A percentile compares a stretch with the other conserved stretches of the same genome.
Conservation (phyloP, 2,888 invertebrate species). For the Camptogramma bilineatum region DNA sequence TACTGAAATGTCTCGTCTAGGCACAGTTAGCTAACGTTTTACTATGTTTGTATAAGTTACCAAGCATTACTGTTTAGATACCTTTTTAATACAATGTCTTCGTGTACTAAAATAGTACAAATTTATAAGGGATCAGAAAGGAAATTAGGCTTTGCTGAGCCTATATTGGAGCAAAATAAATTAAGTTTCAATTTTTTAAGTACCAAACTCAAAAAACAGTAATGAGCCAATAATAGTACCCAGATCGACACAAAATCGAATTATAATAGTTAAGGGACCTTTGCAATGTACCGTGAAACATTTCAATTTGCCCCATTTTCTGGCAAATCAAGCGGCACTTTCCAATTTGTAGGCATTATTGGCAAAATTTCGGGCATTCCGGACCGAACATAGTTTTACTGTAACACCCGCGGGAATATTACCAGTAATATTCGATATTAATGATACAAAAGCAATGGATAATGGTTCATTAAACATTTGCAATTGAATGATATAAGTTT, state of each 20-base stretch:
- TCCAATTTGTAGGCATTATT: slow-evolving; percentile 70
- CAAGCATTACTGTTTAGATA: neutral
- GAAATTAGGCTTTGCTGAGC: neutral
- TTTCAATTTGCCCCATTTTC: slow-evolving; percentile 72
- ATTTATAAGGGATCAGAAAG: too few relatives aligned
- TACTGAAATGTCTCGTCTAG: slow-evolving; percentile 42
- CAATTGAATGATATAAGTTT: slow-evolving; percentile 35
- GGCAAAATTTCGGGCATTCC: slow-evolving; percentile 66
- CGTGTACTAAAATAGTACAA: too few relatives aligned
- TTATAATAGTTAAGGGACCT: slow-evolving; percentile 53
- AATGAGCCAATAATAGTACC: slow-evolving; percentile 14
- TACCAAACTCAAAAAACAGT: slow-evolving; percentile 2
- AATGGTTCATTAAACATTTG: slow-evolving; percentile 61
- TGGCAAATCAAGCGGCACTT: slow-evolving; percentile 71
- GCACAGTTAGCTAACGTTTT: neutral
- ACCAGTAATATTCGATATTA: slow-evolving; percentile 66
- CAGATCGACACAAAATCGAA: slow-evolving; percentile 4
- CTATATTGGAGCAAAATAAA: too few relatives aligned
- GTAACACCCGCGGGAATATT: slow-evolving; percentile 69
- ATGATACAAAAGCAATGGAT: slow-evolving; percentile 70
- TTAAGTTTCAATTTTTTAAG: too few relatives aligned
- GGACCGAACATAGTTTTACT: slow-evolving; percentile 63
- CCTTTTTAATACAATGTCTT: neutral
- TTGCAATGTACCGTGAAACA: slow-evolving; percentile 70
- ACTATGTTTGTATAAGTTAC: neutral